phyloP scores from a whole-genome alignment of 1,140 invertebrate species.

The Sinella curviseta region DNA sequence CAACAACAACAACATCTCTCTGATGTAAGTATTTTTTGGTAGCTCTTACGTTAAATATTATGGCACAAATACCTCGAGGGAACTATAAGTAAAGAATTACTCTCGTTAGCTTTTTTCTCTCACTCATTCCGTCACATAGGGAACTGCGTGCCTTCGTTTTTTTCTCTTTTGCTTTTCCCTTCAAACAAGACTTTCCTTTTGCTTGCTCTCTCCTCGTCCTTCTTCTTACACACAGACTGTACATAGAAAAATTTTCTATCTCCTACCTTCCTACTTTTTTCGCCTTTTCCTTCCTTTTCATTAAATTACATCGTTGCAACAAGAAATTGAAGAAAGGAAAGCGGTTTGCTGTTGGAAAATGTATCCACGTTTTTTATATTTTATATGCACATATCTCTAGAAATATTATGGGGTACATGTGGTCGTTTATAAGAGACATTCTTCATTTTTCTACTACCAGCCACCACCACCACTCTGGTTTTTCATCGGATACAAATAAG shows the following conservation, averaged over 20 bases:
- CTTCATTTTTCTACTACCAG: neutral
- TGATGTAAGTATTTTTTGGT: neutral
- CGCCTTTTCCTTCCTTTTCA: neutral
- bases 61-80: slow-evolving; percentile 3
- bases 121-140: neutral
- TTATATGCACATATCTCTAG: neutral
- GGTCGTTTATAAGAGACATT: neutral
- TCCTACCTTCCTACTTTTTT: neutral
- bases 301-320: neutral
- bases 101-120: neutral
- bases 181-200: neutral
- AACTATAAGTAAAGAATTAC: slow-evolving; percentile 12
- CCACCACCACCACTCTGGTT: neutral
- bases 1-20: too few relatives aligned
- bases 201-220: neutral
- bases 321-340: neutral
- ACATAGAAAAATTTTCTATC: neutral
- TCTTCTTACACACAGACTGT: neutral
- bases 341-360: neutral
- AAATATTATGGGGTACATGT: neutral
- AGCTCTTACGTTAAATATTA: neutral
- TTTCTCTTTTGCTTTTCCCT: neutral
- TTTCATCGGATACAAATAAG: neutral
- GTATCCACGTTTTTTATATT: neutral
- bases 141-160: neutral